Evolutionary conservation across 2,113 vertebrate genomes (phyloP).

Genomic region (Sebastes schlegelii): DNA sequence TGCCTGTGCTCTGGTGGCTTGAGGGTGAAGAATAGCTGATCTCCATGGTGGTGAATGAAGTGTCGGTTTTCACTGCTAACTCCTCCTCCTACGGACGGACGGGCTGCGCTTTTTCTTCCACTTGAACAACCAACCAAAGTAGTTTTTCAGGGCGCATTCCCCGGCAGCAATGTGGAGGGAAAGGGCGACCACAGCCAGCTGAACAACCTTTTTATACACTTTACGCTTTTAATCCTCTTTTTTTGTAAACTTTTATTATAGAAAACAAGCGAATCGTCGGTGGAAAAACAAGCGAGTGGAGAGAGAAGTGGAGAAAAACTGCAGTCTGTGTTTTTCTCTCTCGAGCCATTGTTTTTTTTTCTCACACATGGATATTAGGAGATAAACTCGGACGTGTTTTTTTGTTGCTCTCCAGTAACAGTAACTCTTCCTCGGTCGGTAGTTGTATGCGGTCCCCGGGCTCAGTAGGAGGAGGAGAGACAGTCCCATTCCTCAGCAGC

Average conservation of each 20-base stretch:
- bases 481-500: slow-evolving; percentile 66
- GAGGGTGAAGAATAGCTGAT: slow-evolving; percentile 72
- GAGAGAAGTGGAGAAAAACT: slow-evolving; percentile 50
- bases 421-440: slow-evolving; percentile 27
- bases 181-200: slow-evolving; percentile 63
- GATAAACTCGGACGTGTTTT: slow-evolving; percentile 67
- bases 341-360: slow-evolving; percentile 66
- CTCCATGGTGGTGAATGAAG: slow-evolving; percentile 78
- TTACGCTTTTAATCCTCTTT: neutral
- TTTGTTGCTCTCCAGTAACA: slow-evolving; percentile 38
- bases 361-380: slow-evolving; percentile 73
- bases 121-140: slow-evolving; percentile 75
- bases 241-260: too few relatives aligned
- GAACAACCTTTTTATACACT: slow-evolving; percentile 22
- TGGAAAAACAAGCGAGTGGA: slow-evolving; percentile 32
- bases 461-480: slow-evolving; percentile 61
- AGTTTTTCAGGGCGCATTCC: slow-evolving; percentile 81
- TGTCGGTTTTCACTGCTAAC: slow-evolving; percentile 85
- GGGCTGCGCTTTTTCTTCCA: slow-evolving; percentile 79
- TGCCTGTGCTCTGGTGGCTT: slow-evolving; percentile 43
- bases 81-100: slow-evolving; percentile 82
- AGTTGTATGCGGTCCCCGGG: slow-evolving; percentile 58
- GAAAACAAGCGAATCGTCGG: neutral
- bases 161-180: slow-evolving; percentile 83
- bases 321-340: slow-evolving; percentile 21